phyloP scores from a whole-genome alignment of 2,113 vertebrate genomes.

The Phylloscopus whistleri region DNA sequence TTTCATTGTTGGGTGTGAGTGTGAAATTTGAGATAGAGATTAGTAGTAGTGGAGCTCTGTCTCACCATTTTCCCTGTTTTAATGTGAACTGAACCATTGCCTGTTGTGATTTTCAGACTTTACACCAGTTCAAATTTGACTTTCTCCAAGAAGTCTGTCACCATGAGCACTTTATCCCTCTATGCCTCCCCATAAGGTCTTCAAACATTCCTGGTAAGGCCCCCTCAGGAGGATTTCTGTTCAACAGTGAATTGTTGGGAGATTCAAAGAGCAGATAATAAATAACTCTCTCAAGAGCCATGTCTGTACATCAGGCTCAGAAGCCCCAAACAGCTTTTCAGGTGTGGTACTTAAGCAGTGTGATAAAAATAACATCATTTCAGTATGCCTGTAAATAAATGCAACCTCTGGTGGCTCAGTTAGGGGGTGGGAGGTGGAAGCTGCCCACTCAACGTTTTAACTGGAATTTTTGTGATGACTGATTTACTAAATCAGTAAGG shows the following conservation, averaged over 20 bases:
- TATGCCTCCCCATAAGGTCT: slow-evolving; percentile 91
- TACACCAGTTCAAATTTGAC: slow-evolving; percentile 94
- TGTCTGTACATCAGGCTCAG: neutral
- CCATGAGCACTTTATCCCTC: slow-evolving; percentile 93
- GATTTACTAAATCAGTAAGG: neutral
- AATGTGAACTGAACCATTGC: neutral
- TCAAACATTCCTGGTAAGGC: slow-evolving; percentile 81
- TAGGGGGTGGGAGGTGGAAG: neutral
- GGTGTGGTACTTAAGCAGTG: neutral
- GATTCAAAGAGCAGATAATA: neutral
- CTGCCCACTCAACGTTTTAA: neutral
- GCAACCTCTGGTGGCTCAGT: neutral
- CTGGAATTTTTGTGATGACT: neutral
- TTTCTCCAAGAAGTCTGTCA: slow-evolving; percentile 96
- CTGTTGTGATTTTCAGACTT: slow-evolving; percentile 74
- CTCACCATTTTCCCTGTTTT: neutral
- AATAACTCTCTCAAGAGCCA: neutral
- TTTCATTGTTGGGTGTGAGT: neutral
- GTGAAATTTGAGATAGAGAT: neutral
- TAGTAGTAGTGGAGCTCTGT: neutral
- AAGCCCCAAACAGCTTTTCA: neutral
- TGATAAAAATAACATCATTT: neutral
- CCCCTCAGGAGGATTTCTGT: neutral
- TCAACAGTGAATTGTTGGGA: neutral
- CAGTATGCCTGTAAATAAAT: neutral